phyloP scores from a whole-genome alignment of 1,140 invertebrate species.

The Heliconius hermathena region DNA sequence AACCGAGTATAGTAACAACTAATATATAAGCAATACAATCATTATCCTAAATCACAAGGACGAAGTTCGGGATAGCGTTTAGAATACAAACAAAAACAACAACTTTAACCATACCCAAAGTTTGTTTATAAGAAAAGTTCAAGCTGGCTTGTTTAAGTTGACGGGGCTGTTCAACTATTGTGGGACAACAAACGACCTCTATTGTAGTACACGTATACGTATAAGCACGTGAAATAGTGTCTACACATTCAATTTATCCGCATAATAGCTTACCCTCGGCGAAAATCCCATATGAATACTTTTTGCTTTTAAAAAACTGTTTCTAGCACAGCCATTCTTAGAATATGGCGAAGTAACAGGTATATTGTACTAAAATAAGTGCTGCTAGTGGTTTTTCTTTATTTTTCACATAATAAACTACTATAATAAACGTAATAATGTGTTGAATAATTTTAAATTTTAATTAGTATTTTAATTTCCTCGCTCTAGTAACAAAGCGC shows the following conservation, averaged over 20 bases:
- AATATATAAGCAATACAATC: not conserved
- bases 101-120: not conserved
- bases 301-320: constrained; percentile 19
- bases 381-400: not conserved
- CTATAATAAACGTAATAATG: no score
- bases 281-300: constrained; percentile 19
- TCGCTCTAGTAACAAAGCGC: no score
- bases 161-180: not conserved
- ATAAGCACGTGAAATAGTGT: constrained; percentile 1
- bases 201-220: not conserved
- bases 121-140: constrained; percentile 12
- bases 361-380: not conserved
- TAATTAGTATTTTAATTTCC: no score
- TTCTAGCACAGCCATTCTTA: constrained; percentile 23
- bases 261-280: constrained; percentile 16
- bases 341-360: not conserved
- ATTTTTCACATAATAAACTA: not conserved
- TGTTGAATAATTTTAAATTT: no score
- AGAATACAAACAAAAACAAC: not conserved
- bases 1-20: no score
- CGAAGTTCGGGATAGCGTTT: not conserved
- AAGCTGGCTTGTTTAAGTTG: not conserved
- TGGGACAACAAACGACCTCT: constrained; percentile 7
- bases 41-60: not conserved
- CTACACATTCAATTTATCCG: constrained; percentile 16